These are phyloP conservation scores for Pelobates fuscus DNA, from an alignment of 2,113 vertebrate genomes.

Conservation along the genomic window DNA sequence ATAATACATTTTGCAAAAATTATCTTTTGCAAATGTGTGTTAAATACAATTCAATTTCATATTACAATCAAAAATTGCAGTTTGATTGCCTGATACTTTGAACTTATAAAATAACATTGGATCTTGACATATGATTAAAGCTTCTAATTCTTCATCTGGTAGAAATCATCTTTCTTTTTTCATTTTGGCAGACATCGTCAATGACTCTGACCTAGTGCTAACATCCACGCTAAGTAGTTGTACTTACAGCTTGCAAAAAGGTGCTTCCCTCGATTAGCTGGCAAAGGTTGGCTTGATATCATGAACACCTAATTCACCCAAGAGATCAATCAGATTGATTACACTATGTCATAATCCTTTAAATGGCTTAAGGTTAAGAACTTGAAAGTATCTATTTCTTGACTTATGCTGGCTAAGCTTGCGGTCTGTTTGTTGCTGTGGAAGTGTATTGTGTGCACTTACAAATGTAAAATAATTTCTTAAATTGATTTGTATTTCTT, in stretches of 20 bases:
- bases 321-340: slow-evolving; percentile 49
- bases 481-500: too few relatives aligned
- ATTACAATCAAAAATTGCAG: not conserved
- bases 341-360: slow-evolving; percentile 3
- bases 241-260: slow-evolving; percentile 52
- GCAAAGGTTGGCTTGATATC: slow-evolving; percentile 32
- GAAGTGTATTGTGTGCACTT: too few relatives aligned
- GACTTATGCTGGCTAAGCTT: too few relatives aligned
- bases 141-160: not conserved
- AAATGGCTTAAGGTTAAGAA: slow-evolving; percentile 34
- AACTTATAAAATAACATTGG: slow-evolving; percentile 1
- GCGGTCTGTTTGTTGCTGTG: too few relatives aligned
- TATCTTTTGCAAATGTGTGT: slow-evolving; percentile 1
- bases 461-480: too few relatives aligned
- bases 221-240: slow-evolving; percentile 35
- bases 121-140: slow-evolving; percentile 10
- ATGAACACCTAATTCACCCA: slow-evolving; percentile 44
- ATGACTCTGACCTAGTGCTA: slow-evolving; percentile 18
- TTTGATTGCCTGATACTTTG: slow-evolving; percentile 21
- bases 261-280: slow-evolving; percentile 52
- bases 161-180: slow-evolving; percentile 14
- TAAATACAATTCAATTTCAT: not conserved
- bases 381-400: not conserved
- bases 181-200: slow-evolving; percentile 25
- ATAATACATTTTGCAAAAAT: too few relatives aligned